Conservation (phyloP, 2,113 vertebrate species). For the Eublepharis macularius region DNA sequence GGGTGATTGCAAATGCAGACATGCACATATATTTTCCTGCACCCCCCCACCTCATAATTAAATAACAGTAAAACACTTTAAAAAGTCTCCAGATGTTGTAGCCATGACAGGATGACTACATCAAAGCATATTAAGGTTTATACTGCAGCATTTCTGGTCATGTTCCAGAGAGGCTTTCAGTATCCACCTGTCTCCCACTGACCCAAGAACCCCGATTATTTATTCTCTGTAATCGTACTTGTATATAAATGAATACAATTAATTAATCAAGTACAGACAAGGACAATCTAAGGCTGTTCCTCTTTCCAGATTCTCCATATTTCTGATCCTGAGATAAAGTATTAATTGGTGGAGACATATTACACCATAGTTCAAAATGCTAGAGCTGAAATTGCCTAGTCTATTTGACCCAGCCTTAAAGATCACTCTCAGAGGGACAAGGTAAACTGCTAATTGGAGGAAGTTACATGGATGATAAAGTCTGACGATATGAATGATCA, state of each 20-base stretch:
- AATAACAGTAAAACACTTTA: not conserved
- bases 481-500: not conserved
- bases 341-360: not conserved
- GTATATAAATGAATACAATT: too few species aligned
- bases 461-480: not conserved
- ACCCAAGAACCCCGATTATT: not conserved
- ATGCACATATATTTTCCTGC: not conserved
- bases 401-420: not conserved
- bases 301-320: not conserved
- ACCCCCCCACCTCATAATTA: not conserved
- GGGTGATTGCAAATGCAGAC: not conserved
- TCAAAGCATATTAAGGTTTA: not conserved
- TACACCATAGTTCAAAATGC: not conserved
- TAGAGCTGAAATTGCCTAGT: not conserved
- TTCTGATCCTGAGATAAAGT: not conserved
- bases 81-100: not conserved
- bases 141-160: not conserved
- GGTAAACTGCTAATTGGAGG: not conserved
- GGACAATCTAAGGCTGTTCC: not conserved
- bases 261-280: too few species aligned
- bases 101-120: not conserved
- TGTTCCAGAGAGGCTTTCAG: not conserved
- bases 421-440: not conserved
- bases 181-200: not conserved
- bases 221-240: not conserved